Evolutionary conservation across 2,888 invertebrate genomes (phyloP).

Genomic region (Netelia fuscicornis): DNA sequence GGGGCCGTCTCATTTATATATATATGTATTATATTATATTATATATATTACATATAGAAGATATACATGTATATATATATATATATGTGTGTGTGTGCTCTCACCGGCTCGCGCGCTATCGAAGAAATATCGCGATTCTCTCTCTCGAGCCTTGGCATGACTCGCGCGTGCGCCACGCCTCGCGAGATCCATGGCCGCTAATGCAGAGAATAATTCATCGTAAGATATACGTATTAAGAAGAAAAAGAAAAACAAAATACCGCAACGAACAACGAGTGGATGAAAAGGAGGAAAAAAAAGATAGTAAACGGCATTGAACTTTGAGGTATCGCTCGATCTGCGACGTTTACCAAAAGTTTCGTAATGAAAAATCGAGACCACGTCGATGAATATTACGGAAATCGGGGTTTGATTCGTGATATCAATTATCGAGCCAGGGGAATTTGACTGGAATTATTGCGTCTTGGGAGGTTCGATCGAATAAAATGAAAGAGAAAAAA

Average conservation of each 20-base stretch:
- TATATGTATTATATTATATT: too few relatives aligned
- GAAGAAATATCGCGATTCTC: conserved; percentile 52
- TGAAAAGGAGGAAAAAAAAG: not conserved
- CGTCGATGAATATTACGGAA: not conserved
- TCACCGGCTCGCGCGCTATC: not conserved
- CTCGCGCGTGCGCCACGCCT: conserved; percentile 53
- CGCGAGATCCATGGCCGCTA: not conserved
- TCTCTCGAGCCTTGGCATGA: conserved; percentile 29
- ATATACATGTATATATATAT: not conserved
- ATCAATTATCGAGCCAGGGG: not conserved
- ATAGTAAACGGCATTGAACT: conserved; percentile 63
- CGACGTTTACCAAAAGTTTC: conserved; percentile 13
- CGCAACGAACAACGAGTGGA: too few relatives aligned
- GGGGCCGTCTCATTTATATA: not conserved
- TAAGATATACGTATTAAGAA: conserved; percentile 11
- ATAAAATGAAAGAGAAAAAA: too few relatives aligned
- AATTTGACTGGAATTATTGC: not conserved
- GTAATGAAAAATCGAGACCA: not conserved
- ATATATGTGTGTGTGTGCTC: not conserved
- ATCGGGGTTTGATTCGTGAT: not conserved
- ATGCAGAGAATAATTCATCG: conserved; percentile 24
- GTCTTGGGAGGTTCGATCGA: too few relatives aligned
- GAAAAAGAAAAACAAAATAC: not conserved
- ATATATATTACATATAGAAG: too few relatives aligned
- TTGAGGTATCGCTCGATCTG: conserved; percentile 56